phyloP scores from a whole-genome alignment of 2,797 vertebrate species.

The Trachurus trachurus region DNA sequence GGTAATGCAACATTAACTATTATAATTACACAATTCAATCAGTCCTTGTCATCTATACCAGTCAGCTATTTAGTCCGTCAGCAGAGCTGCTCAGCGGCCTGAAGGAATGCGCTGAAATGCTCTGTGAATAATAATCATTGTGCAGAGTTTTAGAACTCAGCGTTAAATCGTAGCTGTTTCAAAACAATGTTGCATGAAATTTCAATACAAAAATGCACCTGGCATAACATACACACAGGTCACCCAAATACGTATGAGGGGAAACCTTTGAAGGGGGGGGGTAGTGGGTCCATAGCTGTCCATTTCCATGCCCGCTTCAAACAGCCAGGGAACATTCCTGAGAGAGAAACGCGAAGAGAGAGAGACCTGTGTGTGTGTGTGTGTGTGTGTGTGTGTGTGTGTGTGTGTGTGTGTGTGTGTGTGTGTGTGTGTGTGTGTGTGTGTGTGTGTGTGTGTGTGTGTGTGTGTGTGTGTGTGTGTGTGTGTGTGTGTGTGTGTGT shows the following conservation, averaged over 20 bases:
- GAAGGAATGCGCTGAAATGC: neutral
- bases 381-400: slow-evolving; percentile 2
- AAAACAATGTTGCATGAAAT: slow-evolving; percentile 1
- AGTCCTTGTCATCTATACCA: neutral
- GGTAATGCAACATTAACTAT: neutral
- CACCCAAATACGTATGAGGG: neutral
- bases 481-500: neutral
- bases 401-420: slow-evolving; percentile 1
- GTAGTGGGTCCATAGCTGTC: neutral
- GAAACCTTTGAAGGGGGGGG: neutral
- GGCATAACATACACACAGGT: neutral
- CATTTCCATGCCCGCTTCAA: slow-evolving; percentile 19
- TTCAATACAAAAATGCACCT: neutral
- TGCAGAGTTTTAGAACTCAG: neutral
- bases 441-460: slow-evolving; percentile 1
- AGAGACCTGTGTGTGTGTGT: slow-evolving; percentile 14
- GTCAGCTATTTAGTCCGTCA: neutral
- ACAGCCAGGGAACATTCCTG: slow-evolving; percentile 26
- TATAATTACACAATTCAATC: neutral
- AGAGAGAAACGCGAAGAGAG: slow-evolving; percentile 31
- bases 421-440: neutral
- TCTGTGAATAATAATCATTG: neutral
- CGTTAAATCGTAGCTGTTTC: slow-evolving; percentile 2
- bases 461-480: slow-evolving; percentile 20
- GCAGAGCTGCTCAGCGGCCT: neutral